Base-by-base conservation (phyloP, 2,888 invertebrate genomes). In the Ceratothoa steindachneri region DNA sequence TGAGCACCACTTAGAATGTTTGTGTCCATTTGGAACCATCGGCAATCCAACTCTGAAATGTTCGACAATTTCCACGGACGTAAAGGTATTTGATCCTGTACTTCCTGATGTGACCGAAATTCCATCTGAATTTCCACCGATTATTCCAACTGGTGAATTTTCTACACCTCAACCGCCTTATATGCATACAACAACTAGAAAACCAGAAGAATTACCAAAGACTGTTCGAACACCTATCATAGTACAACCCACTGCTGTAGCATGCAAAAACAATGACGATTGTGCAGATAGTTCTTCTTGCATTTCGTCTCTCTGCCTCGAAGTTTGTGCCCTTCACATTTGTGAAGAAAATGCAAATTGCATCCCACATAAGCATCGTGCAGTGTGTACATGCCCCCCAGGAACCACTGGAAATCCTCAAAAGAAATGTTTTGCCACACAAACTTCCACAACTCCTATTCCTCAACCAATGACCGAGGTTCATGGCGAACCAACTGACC, bases 261-360 rank as follows among this genome's bases (percentile, higher is more conserved):
- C 87, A 24, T 95, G 95, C 81, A 71, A 77, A 52, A 85, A 86
- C 52, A 87, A 87, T 55, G 87, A 88, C 69, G 89, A 93, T 81
- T 95, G 95, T 82, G 91, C 92, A 51, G 31, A 60, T 29, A 71
- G 69, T 12, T 94, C 95, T 85, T 88, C 91, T 75, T 95, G 95
- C 82, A 88, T 88, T 75, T 90, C 91, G 81, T 81, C 82, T 53
- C 88, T 90, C 80, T 95, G 94, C 82, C 88, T 90, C 22, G 93
- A 93, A 86, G 89, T 94, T 31, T 95, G 95, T 83, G 93, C 93
- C 83, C 90, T 77, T 15, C 75, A 77, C 7, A 77, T 91, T 90
- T 83, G 84, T 89, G 67, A 87, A 87, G 82, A 87, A 88, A 90
- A 91, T 83, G 87, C 91, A 1, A 87, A 88, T 75, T 93, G 93